Evolutionary conservation across 2,797 vertebrate species (phyloP), one percentile per base, ranked within the genome.

Genomic region (Pseudochromis fuscus): DNA sequence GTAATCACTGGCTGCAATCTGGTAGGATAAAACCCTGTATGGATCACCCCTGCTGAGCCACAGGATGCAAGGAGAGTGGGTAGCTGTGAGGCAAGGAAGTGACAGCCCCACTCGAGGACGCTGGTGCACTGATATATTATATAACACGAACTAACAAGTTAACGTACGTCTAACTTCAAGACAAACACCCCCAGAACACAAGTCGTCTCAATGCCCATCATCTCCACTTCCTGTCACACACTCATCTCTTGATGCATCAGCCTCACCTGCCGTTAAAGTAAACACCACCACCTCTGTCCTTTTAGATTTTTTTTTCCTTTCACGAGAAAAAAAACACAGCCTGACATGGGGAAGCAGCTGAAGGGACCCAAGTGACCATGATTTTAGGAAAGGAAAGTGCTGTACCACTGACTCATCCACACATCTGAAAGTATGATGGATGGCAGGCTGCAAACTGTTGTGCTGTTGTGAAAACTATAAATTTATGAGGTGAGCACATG

Each of bases 1-100:
- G 70, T 93, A 94, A 94, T 94, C 93, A 91, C 87, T 84, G 71
- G 81, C 88, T 87, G 87, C 87, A 92, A 92, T 93, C 92, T 91
- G 83, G 50, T 83, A 78, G 83, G 84, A 92, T 91, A 88, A 87
- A 90, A 80, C 89, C 72, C 72, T 28, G 75, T 85, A 67, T 69
- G 87, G 77, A 84, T 90, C 84, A 84, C 81, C 79, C 80, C 83
- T 16, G 84, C 84, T 85, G 88, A 85, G 86, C 79, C 77, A 69
- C 81, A 59, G 85, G 81, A 90, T 57, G 81, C 59, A 37, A 55
- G 51, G 68, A 61, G 62, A 70, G 83, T 28, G 72, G 52, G 78
- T 25, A 71, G 72, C 16, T 35, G 49, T 38, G 58, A 73, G 74
- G 51, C 50, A 40, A 62, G 71, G 84, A 75, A 68, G 75, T 70